Conservation (phyloP, 2,113 vertebrate genomes). For the Scalopus aquaticus region DNA sequence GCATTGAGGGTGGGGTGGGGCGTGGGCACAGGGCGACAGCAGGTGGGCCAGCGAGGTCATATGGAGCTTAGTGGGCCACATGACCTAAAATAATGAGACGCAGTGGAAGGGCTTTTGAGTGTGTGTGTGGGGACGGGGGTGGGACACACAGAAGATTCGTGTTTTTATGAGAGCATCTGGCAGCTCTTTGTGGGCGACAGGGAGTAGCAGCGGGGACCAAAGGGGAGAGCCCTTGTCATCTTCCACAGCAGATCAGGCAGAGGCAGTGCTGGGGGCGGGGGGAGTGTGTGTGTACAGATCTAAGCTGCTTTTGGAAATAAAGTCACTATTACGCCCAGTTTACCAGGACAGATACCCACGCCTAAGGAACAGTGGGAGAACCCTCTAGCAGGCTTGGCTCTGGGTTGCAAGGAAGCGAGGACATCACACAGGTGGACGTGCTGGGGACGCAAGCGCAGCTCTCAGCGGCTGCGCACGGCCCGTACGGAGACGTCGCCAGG, state of each 20-base stretch:
- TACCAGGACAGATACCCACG: neutral
- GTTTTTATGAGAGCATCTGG: neutral
- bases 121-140: neutral
- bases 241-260: neutral
- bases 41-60: neutral
- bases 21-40: rapidly evolving
- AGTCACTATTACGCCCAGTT: neutral
- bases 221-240: neutral
- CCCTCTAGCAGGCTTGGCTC: neutral
- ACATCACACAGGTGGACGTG: rapidly evolving
- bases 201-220: neutral
- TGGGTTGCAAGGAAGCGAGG: neutral
- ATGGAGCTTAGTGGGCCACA: rapidly evolving
- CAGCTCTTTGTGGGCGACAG: neutral
- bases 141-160: too few relatives aligned
- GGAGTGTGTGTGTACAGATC: neutral
- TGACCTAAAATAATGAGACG: neutral
- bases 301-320: neutral
- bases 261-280: neutral
- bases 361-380: neutral
- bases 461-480: too few relatives aligned
- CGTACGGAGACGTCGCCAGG: rapidly evolving
- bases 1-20: rapidly evolving
- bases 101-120: neutral
- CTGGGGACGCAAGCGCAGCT: rapidly evolving